Evolutionary conservation across 2,888 invertebrate species (phyloP).

Genomic region (Nebria brevicollis): DNA sequence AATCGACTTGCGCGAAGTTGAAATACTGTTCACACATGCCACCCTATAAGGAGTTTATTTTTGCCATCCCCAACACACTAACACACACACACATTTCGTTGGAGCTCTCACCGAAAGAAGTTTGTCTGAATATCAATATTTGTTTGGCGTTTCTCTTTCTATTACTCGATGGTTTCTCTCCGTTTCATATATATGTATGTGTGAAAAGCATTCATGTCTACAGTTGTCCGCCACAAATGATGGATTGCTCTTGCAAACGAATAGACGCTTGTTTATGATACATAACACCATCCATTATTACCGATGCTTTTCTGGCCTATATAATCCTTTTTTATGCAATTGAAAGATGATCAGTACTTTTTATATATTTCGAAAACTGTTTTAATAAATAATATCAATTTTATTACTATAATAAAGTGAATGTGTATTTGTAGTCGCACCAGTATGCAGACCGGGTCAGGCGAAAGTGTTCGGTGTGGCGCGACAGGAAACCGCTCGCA

Average conservation of each 20-base stretch:
- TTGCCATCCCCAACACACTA: slow-evolving; percentile 28
- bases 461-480: slow-evolving; percentile 78
- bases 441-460: slow-evolving; percentile 77
- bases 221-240: slow-evolving; percentile 36
- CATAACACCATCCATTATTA: slow-evolving; percentile 20
- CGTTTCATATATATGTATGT: slow-evolving; percentile 5
- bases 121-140: slow-evolving; percentile 47
- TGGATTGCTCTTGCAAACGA: slow-evolving; percentile 27
- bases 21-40: slow-evolving; percentile 46
- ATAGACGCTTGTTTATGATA: slow-evolving; percentile 28
- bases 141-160: slow-evolving; percentile 21
- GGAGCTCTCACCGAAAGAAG: slow-evolving; percentile 32
- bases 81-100: not conserved
- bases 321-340: slow-evolving; percentile 7
- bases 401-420: not conserved
- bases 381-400: not conserved
- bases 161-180: not conserved
- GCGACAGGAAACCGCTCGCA: slow-evolving; percentile 73
- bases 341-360: slow-evolving; percentile 36
- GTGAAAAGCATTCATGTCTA: slow-evolving; percentile 44
- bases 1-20: slow-evolving; percentile 39
- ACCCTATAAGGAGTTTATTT: slow-evolving; percentile 46
- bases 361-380: not conserved
- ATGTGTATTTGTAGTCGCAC: slow-evolving; percentile 68
- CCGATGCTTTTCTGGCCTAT: too few relatives aligned